Base-by-base conservation (phyloP, 2,797 vertebrate species). In the Eidolon dupreanum region DNA sequence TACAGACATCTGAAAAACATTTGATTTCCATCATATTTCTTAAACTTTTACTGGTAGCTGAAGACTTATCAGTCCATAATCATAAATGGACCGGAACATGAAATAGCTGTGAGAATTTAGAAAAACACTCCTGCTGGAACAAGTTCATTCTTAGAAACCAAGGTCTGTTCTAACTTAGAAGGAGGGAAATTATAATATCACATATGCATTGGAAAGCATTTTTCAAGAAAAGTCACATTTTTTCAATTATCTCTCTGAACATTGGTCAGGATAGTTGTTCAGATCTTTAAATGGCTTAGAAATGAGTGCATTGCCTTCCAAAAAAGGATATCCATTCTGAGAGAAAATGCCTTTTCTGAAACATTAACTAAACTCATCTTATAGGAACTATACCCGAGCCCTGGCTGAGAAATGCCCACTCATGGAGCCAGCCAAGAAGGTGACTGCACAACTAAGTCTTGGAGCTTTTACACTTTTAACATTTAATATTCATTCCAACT, bases 31-130 rank as follows among this genome's bases (percentile, higher is more conserved):
- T 66, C 3, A 1, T 59, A 33, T 81, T 68, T 88, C 84, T 90
- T 90, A 61, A 86, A 49, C 71, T 87, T 49, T 92, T 81, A 61
- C 84, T 81, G 36, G 83, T 83, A 49, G 74, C 88, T 83, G 20
- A 83, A 79, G 57, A 57, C 57, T 94, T 93, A 82, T 89, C 90
- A 86, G 88, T 63, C 78, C 41, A 46, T 91, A 75, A 66, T 73
- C 86, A n/a, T 81, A 85, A 89, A 61, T 73, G 63, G 41, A 53
- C 86, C 90, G 88, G 88, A 53, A 84, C 53, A 49, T n/a, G 43
- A 73, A 90, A 75, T 38, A 92, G 66, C 59, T 36, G 53, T 57
- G 53, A 86, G 53, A 63, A 22, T 38, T 78, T 84, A 88, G 57
- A 57, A 46, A 94, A 82, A 77, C 28, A 51, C 57, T 75, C 77